Evolutionary conservation across 2,888 invertebrate species (phyloP), one percentile per base, ranked within the genome.

Genomic region (Ganaspis brasiliensis): DNA sequence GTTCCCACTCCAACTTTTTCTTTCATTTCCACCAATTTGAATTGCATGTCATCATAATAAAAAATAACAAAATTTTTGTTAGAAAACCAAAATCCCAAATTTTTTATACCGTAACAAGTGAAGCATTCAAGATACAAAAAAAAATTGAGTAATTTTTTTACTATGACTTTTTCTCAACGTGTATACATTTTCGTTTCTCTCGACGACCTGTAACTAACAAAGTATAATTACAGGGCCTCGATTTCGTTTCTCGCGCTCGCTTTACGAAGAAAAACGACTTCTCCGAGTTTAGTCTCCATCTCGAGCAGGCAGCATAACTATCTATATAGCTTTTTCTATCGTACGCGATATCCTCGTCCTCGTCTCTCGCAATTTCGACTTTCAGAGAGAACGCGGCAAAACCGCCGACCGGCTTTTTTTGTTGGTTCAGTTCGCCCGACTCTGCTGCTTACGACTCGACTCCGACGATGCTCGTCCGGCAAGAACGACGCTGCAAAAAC

Each of bases 401-500:
- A 87, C 85, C 85, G 79, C 81, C 85, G 80, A 80, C 80, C 79
- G 81, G 72, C 74, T 75, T 79, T 87, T 86, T 87, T 87, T 84
- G 82, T 75, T 70, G 73, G n/a, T 70, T 82, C 79, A 81, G 81
- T 80, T 81, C 77, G 79, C 80, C 75, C 78, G 82, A 79, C 81
- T 79, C 82, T 81, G 85, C 82, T 82, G 52, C 52, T 52, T 52
- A 52, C 52, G 52, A 52, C 78, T 76, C 82, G 82, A 82, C 83
- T 84, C 82, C 80, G 80, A 81, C 82, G 82, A 80, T 77, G 82
- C 79, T 81, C 82, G 82, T 79, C 82, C 81, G 81, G 80, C 85
- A 89, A 89, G 87, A 89, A 89, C 82, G 75, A 67, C 74, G 82
- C 87, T 52, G 52, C 52, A 52, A 89, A 89, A 89, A 89, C 89